Evolutionary conservation across 1,140 invertebrate genomes (phyloP).

Genomic region (Diachasmimorpha longicaudata): DNA sequence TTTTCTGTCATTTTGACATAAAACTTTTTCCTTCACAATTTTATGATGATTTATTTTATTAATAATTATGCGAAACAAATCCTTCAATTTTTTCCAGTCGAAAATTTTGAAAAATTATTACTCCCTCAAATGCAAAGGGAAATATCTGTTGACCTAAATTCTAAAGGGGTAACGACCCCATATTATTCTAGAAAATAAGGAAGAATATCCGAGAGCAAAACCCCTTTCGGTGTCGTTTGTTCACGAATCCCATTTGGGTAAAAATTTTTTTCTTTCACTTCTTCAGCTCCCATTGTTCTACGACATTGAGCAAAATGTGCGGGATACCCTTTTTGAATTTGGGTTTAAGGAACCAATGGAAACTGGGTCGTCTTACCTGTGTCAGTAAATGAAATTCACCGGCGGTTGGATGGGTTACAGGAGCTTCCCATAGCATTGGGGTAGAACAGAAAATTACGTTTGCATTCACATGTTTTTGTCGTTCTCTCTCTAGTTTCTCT

Average conservation of each 20-base stretch:
- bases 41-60: too few relatives aligned
- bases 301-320: not conserved
- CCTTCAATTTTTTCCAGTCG: too few relatives aligned
- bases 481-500: not conserved
- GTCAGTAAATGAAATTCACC: slow-evolving; percentile 18
- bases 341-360: not conserved
- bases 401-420: slow-evolving; percentile 9
- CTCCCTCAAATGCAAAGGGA: not conserved
- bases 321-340: slow-evolving; percentile 24
- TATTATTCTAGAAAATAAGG: not conserved
- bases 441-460: slow-evolving; percentile 18
- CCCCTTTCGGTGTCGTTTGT: slow-evolving; percentile 16
- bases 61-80: too few relatives aligned
- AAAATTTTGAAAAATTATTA: too few relatives aligned
- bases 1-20: too few relatives aligned
- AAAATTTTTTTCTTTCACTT: not conserved
- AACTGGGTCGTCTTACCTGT: slow-evolving; percentile 22
- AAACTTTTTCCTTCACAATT: too few relatives aligned
- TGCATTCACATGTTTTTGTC: slow-evolving; percentile 18
- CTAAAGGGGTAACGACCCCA: slow-evolving; percentile 20
- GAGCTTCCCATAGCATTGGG: not conserved
- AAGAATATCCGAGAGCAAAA: slow-evolving; percentile 8
- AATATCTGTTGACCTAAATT: slow-evolving; percentile 21
- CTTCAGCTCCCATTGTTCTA: slow-evolving; percentile 11
- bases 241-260: not conserved